A percentile compares a stretch with the other conserved stretches of the same genome.
Evolutionary conservation across 2,888 invertebrate genomes (phyloP).

Genomic region (Didymodactylos carnosus): DNA sequence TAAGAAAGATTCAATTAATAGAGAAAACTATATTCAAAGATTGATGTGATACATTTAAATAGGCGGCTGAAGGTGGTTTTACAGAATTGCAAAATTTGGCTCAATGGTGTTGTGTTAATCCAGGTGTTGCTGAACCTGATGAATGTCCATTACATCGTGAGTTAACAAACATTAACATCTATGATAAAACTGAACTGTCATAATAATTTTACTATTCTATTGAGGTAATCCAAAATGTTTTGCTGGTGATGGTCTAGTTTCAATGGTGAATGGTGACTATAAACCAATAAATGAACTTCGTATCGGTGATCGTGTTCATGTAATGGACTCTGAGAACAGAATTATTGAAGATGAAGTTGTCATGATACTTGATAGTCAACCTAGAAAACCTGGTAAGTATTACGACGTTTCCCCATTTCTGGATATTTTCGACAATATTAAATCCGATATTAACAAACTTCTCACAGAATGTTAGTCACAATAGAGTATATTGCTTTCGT

Average conservation of each 20-base stretch:
- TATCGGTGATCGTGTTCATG: slow-evolving; percentile 7
- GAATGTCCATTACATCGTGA: slow-evolving; percentile 14
- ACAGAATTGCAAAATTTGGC: slow-evolving; percentile 13
- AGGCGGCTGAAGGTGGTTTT: slow-evolving; percentile 11
- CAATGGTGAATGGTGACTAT: slow-evolving; percentile 5
- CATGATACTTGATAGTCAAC: slow-evolving; percentile 12
- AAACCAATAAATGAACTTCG: slow-evolving; percentile 7
- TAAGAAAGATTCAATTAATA: not conserved
- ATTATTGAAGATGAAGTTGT: slow-evolving; percentile 8
- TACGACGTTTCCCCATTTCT: too few species aligned
- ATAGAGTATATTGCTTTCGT: too few species aligned
- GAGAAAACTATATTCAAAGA: not conserved
- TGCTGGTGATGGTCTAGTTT: slow-evolving; percentile 5
- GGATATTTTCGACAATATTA: not conserved
- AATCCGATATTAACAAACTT: not conserved
- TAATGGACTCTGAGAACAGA: slow-evolving; percentile 1
- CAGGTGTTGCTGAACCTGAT: slow-evolving; percentile 1
- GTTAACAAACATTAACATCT: not conserved
- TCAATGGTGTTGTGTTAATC: slow-evolving; percentile 6
- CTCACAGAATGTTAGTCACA: not conserved
- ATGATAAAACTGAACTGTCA: too few species aligned
- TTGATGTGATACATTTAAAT: not conserved
- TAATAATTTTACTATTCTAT: too few species aligned
- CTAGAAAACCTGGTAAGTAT: not conserved
- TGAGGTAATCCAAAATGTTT: slow-evolving; percentile 4